phyloP scores from a whole-genome alignment of 2,888 invertebrate genomes.

The Trissolcus brochymenae region DNA sequence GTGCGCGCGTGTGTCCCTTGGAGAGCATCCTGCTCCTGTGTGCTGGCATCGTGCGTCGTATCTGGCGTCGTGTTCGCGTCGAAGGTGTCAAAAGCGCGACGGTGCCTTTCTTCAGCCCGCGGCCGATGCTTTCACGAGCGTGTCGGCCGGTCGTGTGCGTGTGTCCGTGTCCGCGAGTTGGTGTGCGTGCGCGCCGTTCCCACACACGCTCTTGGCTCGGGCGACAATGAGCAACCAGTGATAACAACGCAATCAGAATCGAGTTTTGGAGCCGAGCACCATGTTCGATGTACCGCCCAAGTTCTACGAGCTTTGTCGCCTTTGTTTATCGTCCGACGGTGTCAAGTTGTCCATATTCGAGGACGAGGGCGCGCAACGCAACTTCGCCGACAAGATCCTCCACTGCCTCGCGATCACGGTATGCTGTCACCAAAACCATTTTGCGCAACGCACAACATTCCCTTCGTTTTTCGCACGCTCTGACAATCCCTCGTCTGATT shows the following conservation, averaged over 20 bases:
- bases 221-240: constrained; percentile 37
- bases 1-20: constrained; percentile 27
- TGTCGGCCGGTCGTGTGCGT: constrained; percentile 50
- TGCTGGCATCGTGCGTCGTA: neutral
- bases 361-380: constrained; percentile 84
- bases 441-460: neutral
- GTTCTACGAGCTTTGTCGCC: constrained; percentile 95
- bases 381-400: constrained; percentile 81
- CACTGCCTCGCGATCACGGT: constrained; percentile 73
- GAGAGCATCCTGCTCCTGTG: constrained; percentile 30
- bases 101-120: constrained; percentile 32
- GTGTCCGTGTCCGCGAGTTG: constrained; percentile 39
- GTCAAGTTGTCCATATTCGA: constrained; percentile 87
- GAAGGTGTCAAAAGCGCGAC: constrained; percentile 2
- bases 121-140: constrained; percentile 55
- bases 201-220: constrained; percentile 18
- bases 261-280: constrained; percentile 7
- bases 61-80: neutral
- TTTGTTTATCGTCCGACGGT: constrained; percentile 90
- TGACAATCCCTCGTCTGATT: neutral
- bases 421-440: constrained; percentile 7
- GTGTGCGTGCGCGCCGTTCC: constrained; percentile 43
- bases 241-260: constrained; percentile 8
- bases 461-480: neutral
- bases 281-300: constrained; percentile 95